Evolutionary conservation across 2,113 vertebrate genomes (phyloP), one percentile per base, ranked within the genome.

Genomic region (Urocynchramus pylzowi): DNA sequence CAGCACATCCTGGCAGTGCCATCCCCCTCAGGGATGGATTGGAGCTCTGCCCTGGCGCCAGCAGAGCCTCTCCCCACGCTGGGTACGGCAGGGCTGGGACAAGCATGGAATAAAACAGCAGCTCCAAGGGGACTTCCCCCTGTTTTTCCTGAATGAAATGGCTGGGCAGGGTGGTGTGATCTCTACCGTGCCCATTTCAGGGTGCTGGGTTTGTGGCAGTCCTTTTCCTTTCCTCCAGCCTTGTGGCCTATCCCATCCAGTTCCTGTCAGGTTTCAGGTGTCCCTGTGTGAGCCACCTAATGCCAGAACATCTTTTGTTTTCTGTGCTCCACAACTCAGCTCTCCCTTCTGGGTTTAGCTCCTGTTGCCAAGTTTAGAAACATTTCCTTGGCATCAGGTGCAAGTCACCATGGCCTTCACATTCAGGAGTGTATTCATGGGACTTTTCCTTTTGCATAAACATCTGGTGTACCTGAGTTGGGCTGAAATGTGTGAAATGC

Each of bases 291-390:
- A 90, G 16, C 73, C 76, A 49, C 59, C 37, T 42, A 35, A 75
- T 27, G 49, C 79, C 33, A n/a, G 50, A 59, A 82, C 26, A 67
- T 50, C 52, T 95, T 96, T 87, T 96, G 63, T 81, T 87, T 60
- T 94, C 16, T 77, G 49, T 74, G 74, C 69, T 91, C 24, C 33
- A 1, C 57, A 77, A 52, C 37, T 50, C 84, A 53, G 33, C 71
- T 54, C 14, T 69, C 41, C 18, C 71, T 96, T 97, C 76, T 94
- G 83, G 83, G 31, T 87, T 78, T 74, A 28, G 16, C 35, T 92
- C 14, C n/a, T 28, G 35, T 88, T 87, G 77, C 64, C 84, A 77
- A 59, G 64, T 39, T 6, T 39, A 63, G 60, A 85, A 65, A 77
- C 64, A 18, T 65, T 71, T 93, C 56, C 60, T 16, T 57, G 93